Conservation (phyloP, 2,888 invertebrate species). For the Herminia tarsipennalis region DNA sequence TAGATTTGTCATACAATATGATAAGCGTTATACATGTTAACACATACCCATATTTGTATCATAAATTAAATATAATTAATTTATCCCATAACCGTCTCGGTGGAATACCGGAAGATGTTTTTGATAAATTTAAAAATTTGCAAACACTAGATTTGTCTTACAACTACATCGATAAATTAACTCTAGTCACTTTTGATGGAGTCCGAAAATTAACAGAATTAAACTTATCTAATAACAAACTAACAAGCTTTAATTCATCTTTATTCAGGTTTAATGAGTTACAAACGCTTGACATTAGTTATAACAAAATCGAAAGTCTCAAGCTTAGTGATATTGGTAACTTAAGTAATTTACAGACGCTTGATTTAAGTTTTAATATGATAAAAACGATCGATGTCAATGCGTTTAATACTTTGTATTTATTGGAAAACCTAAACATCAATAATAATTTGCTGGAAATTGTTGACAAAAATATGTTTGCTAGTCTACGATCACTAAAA, state of each 20-base stretch:
- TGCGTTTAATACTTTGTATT: constrained; percentile 44
- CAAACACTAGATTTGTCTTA: constrained; percentile 60
- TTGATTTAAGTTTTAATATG: constrained; percentile 57
- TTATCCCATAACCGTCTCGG: constrained; percentile 61
- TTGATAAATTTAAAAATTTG: constrained; percentile 51
- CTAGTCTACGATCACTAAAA: constrained; percentile 35
- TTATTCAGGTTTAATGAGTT: constrained; percentile 60
- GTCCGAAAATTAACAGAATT: constrained; percentile 52
- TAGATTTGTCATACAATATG: constrained; percentile 64
- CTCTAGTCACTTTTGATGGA: constrained; percentile 60
- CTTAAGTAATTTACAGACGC: constrained; percentile 44
- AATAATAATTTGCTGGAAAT: constrained; percentile 53
- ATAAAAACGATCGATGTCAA: constrained; percentile 49
- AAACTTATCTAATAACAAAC: constrained; percentile 57
- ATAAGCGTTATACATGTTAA: constrained; percentile 48
- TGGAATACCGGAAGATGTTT: constrained; percentile 51
- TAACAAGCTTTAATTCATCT: constrained; percentile 56
- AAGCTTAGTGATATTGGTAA: constrained; percentile 52
- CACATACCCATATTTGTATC: constrained; percentile 31
- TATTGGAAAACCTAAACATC: constrained; percentile 50
- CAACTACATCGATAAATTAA: constrained; percentile 55
- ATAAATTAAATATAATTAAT: constrained; percentile 48
- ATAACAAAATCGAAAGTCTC: constrained; percentile 54
- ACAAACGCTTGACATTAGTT: constrained; percentile 50
- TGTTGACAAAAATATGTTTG: constrained; percentile 48